These are phyloP conservation scores for Sphenopsis melanotis DNA, from an alignment of 2,797 vertebrate genomes.

Conservation along the genomic window DNA sequence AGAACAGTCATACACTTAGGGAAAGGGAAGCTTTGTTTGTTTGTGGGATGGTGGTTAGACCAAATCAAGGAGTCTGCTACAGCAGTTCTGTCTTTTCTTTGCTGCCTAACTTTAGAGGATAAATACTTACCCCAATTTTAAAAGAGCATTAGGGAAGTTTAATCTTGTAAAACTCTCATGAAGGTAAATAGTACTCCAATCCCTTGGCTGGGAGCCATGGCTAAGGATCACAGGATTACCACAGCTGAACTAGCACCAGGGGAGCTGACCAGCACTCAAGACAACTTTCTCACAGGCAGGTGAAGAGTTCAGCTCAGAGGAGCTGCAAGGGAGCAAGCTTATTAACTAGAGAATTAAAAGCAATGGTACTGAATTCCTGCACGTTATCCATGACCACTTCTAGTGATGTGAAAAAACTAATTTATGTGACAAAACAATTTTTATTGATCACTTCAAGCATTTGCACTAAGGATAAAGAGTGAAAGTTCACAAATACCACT, in stretches of 20 bases:
- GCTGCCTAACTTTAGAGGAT: not conserved
- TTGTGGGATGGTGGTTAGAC: not conserved
- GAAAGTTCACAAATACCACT: not conserved
- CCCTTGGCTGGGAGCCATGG: not conserved
- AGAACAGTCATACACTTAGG: not conserved
- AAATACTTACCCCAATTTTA: conserved; percentile 4
- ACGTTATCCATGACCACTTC: not conserved
- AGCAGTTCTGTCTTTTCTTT: not conserved
- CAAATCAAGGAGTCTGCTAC: not conserved
- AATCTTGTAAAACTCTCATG: not conserved
- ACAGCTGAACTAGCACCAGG: not conserved
- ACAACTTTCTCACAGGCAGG: not conserved
- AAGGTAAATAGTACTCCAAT: not conserved
- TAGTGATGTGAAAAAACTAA: not conserved
- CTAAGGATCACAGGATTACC: conserved; percentile 10
- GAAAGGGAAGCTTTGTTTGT: not conserved
- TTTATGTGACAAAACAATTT: not conserved
- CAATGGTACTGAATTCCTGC: not conserved
- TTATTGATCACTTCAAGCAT: not conserved
- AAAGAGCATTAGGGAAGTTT: conserved; percentile 4
- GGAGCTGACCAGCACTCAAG: not conserved
- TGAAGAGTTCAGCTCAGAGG: not conserved
- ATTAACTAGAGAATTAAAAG: not conserved
- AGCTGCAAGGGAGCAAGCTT: not conserved
- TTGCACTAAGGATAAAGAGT: not conserved